Evolutionary conservation across 2,888 invertebrate species (phyloP), one percentile per base, ranked within the genome.

Genomic region (Sminthurinus aureus): DNA sequence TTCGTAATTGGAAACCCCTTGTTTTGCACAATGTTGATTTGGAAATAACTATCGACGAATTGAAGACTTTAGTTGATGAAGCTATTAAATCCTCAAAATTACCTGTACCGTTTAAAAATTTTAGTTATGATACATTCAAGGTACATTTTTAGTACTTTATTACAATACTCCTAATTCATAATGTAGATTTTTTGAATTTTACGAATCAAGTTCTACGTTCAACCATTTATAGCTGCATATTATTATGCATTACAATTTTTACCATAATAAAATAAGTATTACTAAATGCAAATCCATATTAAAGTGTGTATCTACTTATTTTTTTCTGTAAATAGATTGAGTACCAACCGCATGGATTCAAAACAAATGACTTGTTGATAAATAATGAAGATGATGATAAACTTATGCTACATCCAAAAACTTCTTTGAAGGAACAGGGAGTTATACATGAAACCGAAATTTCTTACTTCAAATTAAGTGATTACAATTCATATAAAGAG

Each of bases 391-490:
- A 90, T 83, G 90, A 90, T 85, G 89, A 89, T 6, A 84, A 81
- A 18, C 84, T 90, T 8, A 88, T 89, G 9, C 78, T 90, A 20
- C 87, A 88, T 71, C 85, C 86, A 12, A 88, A 87, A 8, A 67
- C 84, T 8, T 86, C 88, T 18, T 85, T 90, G 22, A 64, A 66
- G 15, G 86, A 89, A 18, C 88, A 88, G 85, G 89, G 89, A 8
- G 86, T 90, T 8, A 89, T 87, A 58, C 86, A 90, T 87, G 90
- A 90, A 86, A 90, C 90, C 15, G 90, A 90, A 86, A 89, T 90
- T 50, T 90, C 90, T 8, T 90, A 89, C 85, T 90, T 90, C 87
- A 89, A 88, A 67, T 74, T 89, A 82, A 88, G 86, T n/a, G 90
- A 90, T 80, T 89, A 89, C 71, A 51, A 82, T 15, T n/a, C n/a